Evolutionary conservation across 2,888 invertebrate genomes (phyloP).

Genomic region (Drosophila gaucha): DNA sequence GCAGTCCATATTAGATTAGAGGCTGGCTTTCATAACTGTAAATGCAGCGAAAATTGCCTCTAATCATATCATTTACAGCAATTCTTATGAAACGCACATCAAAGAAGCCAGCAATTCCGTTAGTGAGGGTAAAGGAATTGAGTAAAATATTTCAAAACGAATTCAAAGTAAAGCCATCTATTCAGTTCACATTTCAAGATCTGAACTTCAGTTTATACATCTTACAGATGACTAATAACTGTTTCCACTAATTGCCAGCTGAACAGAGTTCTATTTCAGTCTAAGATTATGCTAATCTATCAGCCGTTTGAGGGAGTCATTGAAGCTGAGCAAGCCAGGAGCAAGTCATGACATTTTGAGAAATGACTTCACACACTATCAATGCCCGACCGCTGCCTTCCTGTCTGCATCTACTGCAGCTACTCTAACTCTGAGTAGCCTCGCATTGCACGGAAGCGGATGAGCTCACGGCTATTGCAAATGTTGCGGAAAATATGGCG

Average conservation of each 20-base stretch:
- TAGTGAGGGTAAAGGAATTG: background rate
- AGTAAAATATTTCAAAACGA: background rate
- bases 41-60: slow-evolving; percentile 29
- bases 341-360: slow-evolving; percentile 49
- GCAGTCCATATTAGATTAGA: slow-evolving; percentile 71
- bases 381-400: slow-evolving; percentile 35
- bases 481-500: slow-evolving; percentile 82
- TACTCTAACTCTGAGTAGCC: slow-evolving; percentile 14
- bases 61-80: slow-evolving; percentile 39
- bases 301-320: slow-evolving; percentile 16
- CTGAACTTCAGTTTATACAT: background rate
- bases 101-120: slow-evolving; percentile 28
- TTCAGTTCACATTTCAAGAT: slow-evolving; percentile 4
- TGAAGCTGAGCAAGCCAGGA: slow-evolving; percentile 9
- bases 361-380: slow-evolving; percentile 42
- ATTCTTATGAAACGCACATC: slow-evolving; percentile 30
- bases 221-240: slow-evolving; percentile 10
- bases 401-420: slow-evolving; percentile 28
- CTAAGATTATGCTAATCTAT: slow-evolving; percentile 48
- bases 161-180: background rate
- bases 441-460: slow-evolving; percentile 35
- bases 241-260: slow-evolving; percentile 30
- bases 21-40: slow-evolving; percentile 30
- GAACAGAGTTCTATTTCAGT: background rate
- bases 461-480: slow-evolving; percentile 70